Evolutionary conservation across 2,797 vertebrate genomes (phyloP), one percentile per base, ranked within the genome.

Genomic region (Allobates femoralis): DNA sequence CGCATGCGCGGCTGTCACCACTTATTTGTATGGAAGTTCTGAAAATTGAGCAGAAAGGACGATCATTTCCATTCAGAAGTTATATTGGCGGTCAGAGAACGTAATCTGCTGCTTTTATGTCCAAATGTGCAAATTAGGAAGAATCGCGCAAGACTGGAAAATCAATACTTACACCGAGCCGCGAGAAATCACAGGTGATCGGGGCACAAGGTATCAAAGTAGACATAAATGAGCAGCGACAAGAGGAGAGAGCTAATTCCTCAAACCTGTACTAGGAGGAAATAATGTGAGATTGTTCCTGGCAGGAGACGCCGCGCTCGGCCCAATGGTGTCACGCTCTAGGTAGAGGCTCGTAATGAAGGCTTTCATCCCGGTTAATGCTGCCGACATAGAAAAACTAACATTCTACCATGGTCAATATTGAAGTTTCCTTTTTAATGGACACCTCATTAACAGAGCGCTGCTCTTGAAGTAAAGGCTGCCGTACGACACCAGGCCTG

Each of bases 121-220:
- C 51, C 34, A 60, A 75, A 84, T 26, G 69, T 14, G 32, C 69
- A 84, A 76, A 64, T 50, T 74, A 55, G 53, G 71, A 18, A 37
- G 15, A 26, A 60, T 50, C 23, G 19, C 14, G 1, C 5, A 28
- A 5, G 7, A 30, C 18, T 55, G 23, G 23, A 41, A 85, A 79
- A 79, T 85, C 84, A 79, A 85, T 85, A 41, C 30, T 2, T 15
- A 37, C 18, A n/a, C 32, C 0, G 51, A 56, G 84, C 75, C 37
- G 55, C 19, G 50, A 79, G 50, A 64, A 23, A 58, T 55, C 50
- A 19, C 76, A 56, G 53, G 83, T 26, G 62, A 85, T 79, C 37
- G 79, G 32, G 32, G 30, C 50, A 19, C 8, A 85, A 85, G 19
- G 58, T 26, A 77, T 64, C 53, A 30, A 30, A 23, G 30, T 14